Percentiles rank a stretch among this genome's conserved stretches.
phyloP scores from a whole-genome alignment of 2,797 vertebrate species.

The Enteromius unitaeniatus region DNA sequence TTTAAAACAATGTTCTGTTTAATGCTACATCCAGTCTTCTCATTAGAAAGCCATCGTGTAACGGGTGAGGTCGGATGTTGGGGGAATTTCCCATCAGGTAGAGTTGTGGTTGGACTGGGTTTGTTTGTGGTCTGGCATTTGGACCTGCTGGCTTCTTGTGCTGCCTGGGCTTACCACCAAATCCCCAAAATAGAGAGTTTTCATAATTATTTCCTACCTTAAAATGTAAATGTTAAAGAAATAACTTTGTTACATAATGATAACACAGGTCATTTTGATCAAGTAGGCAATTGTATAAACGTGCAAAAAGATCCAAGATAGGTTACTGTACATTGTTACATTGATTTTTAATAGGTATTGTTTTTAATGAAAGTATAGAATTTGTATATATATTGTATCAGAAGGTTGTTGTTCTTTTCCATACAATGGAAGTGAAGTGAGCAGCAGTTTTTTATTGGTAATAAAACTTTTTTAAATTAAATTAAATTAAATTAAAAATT shows the following conservation, averaged over 20 bases:
- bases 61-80: not conserved
- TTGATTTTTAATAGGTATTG: not conserved
- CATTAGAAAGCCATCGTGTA: not conserved
- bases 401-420: not conserved
- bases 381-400: not conserved
- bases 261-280: not conserved
- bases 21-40: conserved; percentile 18
- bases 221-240: conserved; percentile 35
- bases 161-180: conserved; percentile 27
- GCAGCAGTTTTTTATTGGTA: not conserved
- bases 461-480: not conserved
- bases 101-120: conserved; percentile 33
- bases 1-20: conserved; percentile 34
- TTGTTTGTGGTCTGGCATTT: conserved; percentile 35
- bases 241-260: conserved; percentile 25
- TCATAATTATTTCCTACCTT: conserved; percentile 22
- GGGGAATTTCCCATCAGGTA: conserved; percentile 34
- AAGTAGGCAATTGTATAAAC: not conserved
- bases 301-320: not conserved
- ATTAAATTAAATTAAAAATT: not conserved
- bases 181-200: conserved; percentile 35
- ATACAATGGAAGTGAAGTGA: not conserved
- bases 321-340: not conserved
- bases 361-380: not conserved
- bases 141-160: conserved; percentile 5